These are phyloP conservation scores for Mythimna ferrago DNA, from an alignment of 2,888 invertebrate genomes.

Conservation along the genomic window DNA sequence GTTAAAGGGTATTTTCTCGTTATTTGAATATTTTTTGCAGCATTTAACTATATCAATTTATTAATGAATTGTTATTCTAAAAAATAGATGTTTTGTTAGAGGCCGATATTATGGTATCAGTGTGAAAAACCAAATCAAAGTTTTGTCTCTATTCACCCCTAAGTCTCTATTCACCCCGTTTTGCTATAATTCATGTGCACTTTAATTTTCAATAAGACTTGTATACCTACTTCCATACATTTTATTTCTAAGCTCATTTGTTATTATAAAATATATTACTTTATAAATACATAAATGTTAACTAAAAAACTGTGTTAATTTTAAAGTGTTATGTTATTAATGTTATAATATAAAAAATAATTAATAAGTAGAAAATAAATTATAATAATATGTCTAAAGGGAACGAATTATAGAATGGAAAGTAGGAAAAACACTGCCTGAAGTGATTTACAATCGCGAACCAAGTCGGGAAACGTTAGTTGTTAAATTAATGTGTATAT, in stretches of 20 bases:
- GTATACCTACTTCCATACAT: neutral
- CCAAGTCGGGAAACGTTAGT: slow-evolving; percentile 34
- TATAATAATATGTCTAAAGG: slow-evolving; percentile 50
- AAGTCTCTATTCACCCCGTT: no score
- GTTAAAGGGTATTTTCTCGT: no score
- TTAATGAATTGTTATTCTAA: no score
- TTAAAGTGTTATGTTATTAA: slow-evolving; percentile 1
- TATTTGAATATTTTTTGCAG: no score
- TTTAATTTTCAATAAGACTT: slow-evolving; percentile 23
- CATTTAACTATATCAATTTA: no score
- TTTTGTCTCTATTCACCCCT: no score
- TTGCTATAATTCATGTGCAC: neutral
- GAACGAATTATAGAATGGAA: slow-evolving; percentile 48
- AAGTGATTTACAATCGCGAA: slow-evolving; percentile 20
- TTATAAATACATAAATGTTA: slow-evolving; percentile 1
- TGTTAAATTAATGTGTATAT: slow-evolving; percentile 38
- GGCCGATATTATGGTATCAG: no score
- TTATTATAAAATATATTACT: neutral
- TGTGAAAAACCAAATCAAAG: no score
- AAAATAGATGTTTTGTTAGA: no score
- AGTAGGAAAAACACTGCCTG: neutral
- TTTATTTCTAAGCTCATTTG: neutral
- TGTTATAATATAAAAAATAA: slow-evolving; percentile 20
- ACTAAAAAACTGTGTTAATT: neutral
- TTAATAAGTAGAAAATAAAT: slow-evolving; percentile 22